Base-by-base conservation (phyloP, 2,113 vertebrate species). In the Anhinga rufa region DNA sequence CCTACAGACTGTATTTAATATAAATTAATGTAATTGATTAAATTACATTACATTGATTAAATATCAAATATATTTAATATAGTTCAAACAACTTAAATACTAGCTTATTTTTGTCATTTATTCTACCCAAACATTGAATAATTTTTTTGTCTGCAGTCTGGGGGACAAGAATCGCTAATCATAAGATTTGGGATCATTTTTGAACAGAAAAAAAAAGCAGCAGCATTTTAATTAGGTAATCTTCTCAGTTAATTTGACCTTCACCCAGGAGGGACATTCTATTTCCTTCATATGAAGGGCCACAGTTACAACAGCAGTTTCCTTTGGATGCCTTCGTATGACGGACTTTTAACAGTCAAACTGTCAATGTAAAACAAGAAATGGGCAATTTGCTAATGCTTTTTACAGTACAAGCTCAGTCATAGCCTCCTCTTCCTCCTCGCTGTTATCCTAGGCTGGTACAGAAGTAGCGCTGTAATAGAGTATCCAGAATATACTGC, bases 381-480 rank as follows among this genome's bases (percentile, higher is more conserved):
- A 34, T 29, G 9, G 17, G 7, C 22, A 11, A 34, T 54, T n/a
- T 34, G 34, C 21, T 46, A 3, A 3, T 26, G 22, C 34, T 42
- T 55, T 48, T 40, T 34, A 52, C 40, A 52, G 46, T 7, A 13
- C 2, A 11, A 31, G 26, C 31, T 46, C 49, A 13, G 48, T 17
- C 46, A 52, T 11, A 9, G 22, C 40, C 34, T 70, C 36, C 38
- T 78, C 65, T 58, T 38, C 11, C 55, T 34, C 54, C 7, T 46
- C 26, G 38, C 2, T 20, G 4, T 54, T 16, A 28, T 16, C 48
- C 28, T 11, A 29, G 51, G 51, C 15, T 9, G 8, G 20, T 13
- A 74, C 0, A 3, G 22, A 38, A 32, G 14, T 2, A 9, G n/a
- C 9, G 28, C 51, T 34, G 2, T 10, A 11, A 26, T 17, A 40